Evolutionary conservation across 2,888 invertebrate species (phyloP), one percentile per base, ranked within the genome.

Genomic region (Schrankia costaestrigalis): DNA sequence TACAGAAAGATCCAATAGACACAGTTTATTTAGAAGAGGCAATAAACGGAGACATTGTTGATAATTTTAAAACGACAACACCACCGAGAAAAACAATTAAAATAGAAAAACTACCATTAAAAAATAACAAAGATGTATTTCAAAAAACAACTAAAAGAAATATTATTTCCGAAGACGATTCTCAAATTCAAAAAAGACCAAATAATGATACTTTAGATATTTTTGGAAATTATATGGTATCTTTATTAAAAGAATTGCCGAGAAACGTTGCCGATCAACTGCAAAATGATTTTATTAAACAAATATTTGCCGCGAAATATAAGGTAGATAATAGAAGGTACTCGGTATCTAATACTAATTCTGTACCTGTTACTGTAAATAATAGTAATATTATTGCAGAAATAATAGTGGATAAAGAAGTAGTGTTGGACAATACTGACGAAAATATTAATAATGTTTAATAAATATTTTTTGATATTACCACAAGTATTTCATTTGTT

Each of bases 271-370:
- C 73, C 0, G 63, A 61, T 34, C 47, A 52, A 3, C 12, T 76
- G 0, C 76, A 76, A 43, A 53, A 49, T 5, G 65, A 73, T 2
- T 64, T 76, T 10, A 46, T 68, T 2, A 59, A 58, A 18, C 66
- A 48, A 11, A 48, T 56, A 21, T 23, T 56, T 2, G 8, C 30
- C 1, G 47, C 35, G 0, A 56, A 56, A 33, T n/a, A n/a, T n/a
- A 18, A 41, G 1, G 31, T 28, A 1, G 25, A 41, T 0, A 27
- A 38, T n/a, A 8, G 38, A 0, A 32, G 15, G 8, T 24, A 27
- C 9, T 12, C 43, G 1, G 12, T 42, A 3, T 10, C 25, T 0
- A 6, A 11, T 1, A 35, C 6, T 13, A 9, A 19, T 2, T 25
- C n/a, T n/a, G n/a, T 38, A 13, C 32, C 37, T 3, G 31, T 30